These are phyloP conservation scores for Halisarca cf. caerulea DNA, from an alignment of 37 sponge, comb jelly and placozoan genomes.

Conservation along the genomic window DNA sequence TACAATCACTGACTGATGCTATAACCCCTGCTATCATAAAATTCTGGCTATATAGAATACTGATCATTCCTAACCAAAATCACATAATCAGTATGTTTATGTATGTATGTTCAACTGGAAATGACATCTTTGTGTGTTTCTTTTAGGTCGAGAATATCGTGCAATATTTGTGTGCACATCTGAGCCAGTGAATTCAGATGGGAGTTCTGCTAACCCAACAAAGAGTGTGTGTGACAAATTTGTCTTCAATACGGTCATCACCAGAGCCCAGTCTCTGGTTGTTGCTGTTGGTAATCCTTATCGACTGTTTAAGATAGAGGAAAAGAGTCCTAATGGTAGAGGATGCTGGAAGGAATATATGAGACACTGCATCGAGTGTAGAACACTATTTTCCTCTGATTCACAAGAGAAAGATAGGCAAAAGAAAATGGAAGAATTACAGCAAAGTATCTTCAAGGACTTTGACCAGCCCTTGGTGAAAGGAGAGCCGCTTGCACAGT, in stretches of 20 bases:
- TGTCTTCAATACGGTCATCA: constrained; percentile 80
- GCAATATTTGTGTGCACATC: constrained; percentile 66
- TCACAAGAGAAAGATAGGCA: not conserved
- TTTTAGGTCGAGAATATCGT: constrained; percentile 57
- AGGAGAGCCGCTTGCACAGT: not conserved
- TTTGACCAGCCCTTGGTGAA: not conserved
- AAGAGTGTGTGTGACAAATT: constrained; percentile 68
- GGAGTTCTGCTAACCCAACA: constrained; percentile 50
- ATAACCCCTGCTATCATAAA: too few species aligned
- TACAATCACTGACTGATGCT: too few species aligned
- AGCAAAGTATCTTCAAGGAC: not conserved
- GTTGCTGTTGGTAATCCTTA: constrained; percentile 67
- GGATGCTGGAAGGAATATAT: constrained; percentile 66
- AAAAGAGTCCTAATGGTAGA: constrained; percentile 7
- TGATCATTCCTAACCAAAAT: too few species aligned
- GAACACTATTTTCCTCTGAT: constrained; percentile 15
- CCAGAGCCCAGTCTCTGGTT: constrained; percentile 63
- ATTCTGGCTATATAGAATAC: too few species aligned
- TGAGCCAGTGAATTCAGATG: constrained; percentile 39
- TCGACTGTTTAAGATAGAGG: constrained; percentile 38
- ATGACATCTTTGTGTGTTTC: not conserved
- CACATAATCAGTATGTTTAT: too few species aligned
- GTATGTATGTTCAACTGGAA: too few species aligned
- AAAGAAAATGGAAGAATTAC: not conserved
- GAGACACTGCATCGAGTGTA: constrained; percentile 27